Evolutionary conservation across 2,888 invertebrate species (phyloP), one percentile per base, ranked within the genome.

Genomic region (Oxyteleia sp.): DNA sequence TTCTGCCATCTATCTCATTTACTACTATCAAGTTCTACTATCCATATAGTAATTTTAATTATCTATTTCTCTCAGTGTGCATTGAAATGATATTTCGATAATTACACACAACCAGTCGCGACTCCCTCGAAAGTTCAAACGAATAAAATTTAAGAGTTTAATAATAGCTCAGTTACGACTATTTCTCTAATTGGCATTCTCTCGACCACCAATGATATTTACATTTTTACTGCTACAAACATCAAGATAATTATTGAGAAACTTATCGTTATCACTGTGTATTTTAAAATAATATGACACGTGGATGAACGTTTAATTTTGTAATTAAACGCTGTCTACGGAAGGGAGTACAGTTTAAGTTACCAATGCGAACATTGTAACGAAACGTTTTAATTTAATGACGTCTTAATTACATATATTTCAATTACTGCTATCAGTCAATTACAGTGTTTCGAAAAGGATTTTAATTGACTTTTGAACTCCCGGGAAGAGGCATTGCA

Each of bases 301-400:
- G 20, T 8, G 35, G 64, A 53, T 68, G 53, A 80, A 61, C 72
- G 61, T 80, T 80, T 68, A 80, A 80, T 74, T 68, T 68, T 20
- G 32, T 80, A 68, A 74, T 80, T 74, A 74, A 74, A 16, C 11
- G 66, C 57, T 74, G 80, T 68, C 63, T 11, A 11, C 32, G 23
- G 45, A 57, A 57, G 38, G 35, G 41, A 43, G 32, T 29, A 4
- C n/a, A 49, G 29, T 57, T 61, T 49, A 64, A 59, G 23, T 45
- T 43, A 63, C 69, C 47, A 41, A 26, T 26, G 51, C 32, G 61
- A 23, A 80, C 72, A 74, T 68, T 74, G 80, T 68, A 74, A 74
- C 59, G 74, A 72, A 80, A 72, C 68, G 51, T 74, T 80, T 80
- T 61, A 72, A 38, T 57, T 74, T 49, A 61, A 57, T 45, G 57